phyloP scores from a whole-genome alignment of 2,888 invertebrate genomes.

The Philereme transversata region DNA sequence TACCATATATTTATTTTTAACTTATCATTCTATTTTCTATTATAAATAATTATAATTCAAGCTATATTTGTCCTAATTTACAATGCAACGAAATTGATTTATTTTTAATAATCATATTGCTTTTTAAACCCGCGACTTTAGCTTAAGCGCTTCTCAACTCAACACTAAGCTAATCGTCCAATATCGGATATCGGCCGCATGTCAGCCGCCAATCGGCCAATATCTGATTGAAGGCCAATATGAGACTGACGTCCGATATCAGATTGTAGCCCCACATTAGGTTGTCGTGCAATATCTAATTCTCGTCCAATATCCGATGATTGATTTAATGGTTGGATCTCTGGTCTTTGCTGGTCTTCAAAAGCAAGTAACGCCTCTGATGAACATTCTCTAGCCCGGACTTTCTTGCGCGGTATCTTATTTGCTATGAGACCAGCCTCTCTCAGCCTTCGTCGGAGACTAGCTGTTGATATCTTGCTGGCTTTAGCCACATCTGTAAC shows the following conservation, averaged over 20 bases:
- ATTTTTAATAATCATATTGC: too few relatives aligned
- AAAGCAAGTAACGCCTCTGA: conserved; percentile 9
- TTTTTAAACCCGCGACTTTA: too few relatives aligned
- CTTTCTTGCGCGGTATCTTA: conserved; percentile 20
- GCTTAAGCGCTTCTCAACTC: background rate
- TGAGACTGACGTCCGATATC: conserved; percentile 9
- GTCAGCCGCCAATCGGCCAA: background rate
- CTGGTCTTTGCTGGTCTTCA: conserved; percentile 4
- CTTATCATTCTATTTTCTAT: too few relatives aligned
- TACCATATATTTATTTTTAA: too few relatives aligned
- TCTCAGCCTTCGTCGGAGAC: conserved; percentile 18
- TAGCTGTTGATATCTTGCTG: conserved; percentile 26
- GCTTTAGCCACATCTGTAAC: conserved; percentile 25
- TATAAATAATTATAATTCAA: too few relatives aligned
- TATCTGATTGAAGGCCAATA: conserved; percentile 2
- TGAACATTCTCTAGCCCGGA: conserved; percentile 14
- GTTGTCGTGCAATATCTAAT: background rate
- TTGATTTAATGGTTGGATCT: conserved; percentile 2
- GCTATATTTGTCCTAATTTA: too few relatives aligned
- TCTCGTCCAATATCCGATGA: conserved; percentile 2
- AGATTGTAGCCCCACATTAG: conserved; percentile 10
- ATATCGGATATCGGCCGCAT: conserved; percentile 8
- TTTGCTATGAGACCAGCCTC: conserved; percentile 22
- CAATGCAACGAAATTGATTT: too few relatives aligned
- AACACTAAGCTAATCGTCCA: conserved; percentile 3